These are phyloP conservation scores for Macrosiphum euphorbiae DNA, from an alignment of 2,888 invertebrate genomes.

Conservation along the genomic window DNA sequence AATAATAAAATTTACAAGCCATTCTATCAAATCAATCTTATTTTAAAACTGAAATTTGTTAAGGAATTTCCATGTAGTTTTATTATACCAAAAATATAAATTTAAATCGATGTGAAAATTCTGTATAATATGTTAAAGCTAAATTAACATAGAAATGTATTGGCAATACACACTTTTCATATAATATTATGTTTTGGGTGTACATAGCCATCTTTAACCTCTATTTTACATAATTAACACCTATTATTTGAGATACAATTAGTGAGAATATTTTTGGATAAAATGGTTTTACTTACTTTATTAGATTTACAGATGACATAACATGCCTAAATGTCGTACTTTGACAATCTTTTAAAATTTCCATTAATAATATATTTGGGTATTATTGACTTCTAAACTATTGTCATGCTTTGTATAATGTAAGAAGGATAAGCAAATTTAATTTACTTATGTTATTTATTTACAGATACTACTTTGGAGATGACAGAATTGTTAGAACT, in stretches of 20 bases:
- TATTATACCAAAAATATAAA: not conserved
- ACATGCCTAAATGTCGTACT: not conserved
- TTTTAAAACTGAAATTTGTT: not conserved
- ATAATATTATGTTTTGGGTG: not conserved
- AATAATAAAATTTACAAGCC: no score
- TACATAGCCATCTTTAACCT: not conserved
- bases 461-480: conserved; percentile 47
- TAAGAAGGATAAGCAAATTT: not conserved
- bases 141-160: not conserved
- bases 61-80: not conserved
- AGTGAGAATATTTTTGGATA: not conserved
- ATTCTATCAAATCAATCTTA: not conserved
- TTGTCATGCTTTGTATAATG: not conserved
- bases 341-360: not conserved
- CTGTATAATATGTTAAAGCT: not conserved
- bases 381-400: not conserved
- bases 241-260: not conserved
- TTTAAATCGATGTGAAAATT: not conserved
- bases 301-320: not conserved
- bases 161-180: not conserved
- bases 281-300: not conserved
- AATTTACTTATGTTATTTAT: not conserved
- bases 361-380: not conserved
- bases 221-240: not conserved
- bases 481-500: conserved; percentile 40